Conservation (phyloP, 2,797 vertebrate genomes). For the Rhyacichthys aspro region DNA sequence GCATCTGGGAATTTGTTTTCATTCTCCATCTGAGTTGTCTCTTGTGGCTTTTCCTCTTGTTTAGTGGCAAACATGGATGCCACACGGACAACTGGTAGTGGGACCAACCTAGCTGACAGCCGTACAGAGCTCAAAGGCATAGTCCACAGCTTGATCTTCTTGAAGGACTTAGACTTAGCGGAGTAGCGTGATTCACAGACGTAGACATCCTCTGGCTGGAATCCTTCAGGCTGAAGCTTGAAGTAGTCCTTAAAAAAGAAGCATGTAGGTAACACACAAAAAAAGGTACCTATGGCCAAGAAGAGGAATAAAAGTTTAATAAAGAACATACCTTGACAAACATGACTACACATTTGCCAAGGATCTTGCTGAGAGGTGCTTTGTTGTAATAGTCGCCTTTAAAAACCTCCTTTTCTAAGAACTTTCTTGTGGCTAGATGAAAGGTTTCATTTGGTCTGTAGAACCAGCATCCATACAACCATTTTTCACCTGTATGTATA, state of each 20-base stretch:
- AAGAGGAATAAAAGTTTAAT: neutral
- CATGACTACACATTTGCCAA: slow-evolving; percentile 96
- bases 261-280: neutral
- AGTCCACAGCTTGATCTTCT: slow-evolving; percentile 98
- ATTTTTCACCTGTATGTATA: slow-evolving; percentile 87
- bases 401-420: slow-evolving; percentile 98
- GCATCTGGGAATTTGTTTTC: slow-evolving; percentile 84
- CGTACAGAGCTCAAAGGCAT: slow-evolving; percentile 88
- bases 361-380: slow-evolving; percentile 91
- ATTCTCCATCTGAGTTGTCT: slow-evolving; percentile 71
- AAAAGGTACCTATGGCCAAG: neutral
- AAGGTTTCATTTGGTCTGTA: slow-evolving; percentile 98
- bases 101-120: slow-evolving; percentile 85
- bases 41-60: slow-evolving; percentile 86
- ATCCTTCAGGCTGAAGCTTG: slow-evolving; percentile 93
- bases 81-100: slow-evolving; percentile 92
- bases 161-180: slow-evolving; percentile 92
- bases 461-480: slow-evolving; percentile 98
- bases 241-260: slow-evolving; percentile 89
- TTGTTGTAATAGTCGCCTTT: slow-evolving; percentile 98
- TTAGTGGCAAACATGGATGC: slow-evolving; percentile 96
- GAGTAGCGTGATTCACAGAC: slow-evolving; percentile 96
- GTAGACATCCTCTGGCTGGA: slow-evolving; percentile 90
- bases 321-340: slow-evolving; percentile 90
- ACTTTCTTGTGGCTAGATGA: slow-evolving; percentile 95